Evolutionary conservation across 2,113 vertebrate species (phyloP).

Genomic region (Pipra filicauda): DNA sequence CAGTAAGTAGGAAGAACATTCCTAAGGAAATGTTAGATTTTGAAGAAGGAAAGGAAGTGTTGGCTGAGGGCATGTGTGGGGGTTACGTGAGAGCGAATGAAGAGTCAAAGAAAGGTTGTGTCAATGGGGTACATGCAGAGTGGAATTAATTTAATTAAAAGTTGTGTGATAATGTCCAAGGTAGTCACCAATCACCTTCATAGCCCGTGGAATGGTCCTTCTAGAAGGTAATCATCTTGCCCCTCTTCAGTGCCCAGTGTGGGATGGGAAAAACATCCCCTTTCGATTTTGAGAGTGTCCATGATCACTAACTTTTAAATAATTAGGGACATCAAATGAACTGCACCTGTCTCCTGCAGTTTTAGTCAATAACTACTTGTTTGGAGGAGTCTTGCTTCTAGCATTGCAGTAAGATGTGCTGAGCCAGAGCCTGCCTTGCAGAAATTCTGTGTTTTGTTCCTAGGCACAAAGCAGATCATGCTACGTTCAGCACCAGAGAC

Average conservation of each 20-base stretch:
- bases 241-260: neutral
- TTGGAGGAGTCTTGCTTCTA: neutral
- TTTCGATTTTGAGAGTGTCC: neutral
- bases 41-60: neutral
- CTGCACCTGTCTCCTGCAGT: neutral
- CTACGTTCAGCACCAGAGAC: neutral
- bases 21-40: neutral
- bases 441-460: neutral
- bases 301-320: neutral
- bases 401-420: neutral
- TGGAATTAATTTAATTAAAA: neutral
- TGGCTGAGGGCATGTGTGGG: neutral
- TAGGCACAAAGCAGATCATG: neutral
- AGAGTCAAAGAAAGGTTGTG: neutral
- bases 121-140: neutral
- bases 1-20: neutral
- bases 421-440: neutral
- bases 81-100: fast-evolving
- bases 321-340: neutral
- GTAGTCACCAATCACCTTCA: neutral
- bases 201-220: neutral
- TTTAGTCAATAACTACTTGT: neutral
- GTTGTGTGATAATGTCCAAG: neutral
- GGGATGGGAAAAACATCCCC: neutral
- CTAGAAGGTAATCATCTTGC: neutral